phyloP scores from a whole-genome alignment of 2,113 vertebrate species.

The Sialia sialis region DNA sequence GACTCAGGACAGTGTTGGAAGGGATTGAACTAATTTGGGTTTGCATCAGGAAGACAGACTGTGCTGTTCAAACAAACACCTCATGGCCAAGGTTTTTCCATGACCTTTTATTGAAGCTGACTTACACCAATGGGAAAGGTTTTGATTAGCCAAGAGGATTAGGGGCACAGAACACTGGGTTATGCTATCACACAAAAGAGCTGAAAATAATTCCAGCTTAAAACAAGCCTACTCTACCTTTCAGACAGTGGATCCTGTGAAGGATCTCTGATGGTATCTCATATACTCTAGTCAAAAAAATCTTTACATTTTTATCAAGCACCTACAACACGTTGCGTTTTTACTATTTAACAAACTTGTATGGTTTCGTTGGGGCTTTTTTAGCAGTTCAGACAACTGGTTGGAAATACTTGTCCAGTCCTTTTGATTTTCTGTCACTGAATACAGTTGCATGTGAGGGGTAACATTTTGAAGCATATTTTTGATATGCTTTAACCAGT shows the following conservation, averaged over 20 bases:
- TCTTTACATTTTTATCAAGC: neutral
- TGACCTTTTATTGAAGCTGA: conserved; percentile 3
- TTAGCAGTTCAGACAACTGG: neutral
- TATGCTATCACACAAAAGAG: neutral
- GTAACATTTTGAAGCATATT: neutral
- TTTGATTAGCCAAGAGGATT: conserved; percentile 17
- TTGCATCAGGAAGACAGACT: neutral
- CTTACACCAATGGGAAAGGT: neutral
- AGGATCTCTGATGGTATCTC: neutral
- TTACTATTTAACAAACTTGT: neutral
- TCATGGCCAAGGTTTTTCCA: conserved; percentile 7
- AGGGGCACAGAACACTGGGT: neutral
- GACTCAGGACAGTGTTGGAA: neutral
- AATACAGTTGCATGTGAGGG: neutral
- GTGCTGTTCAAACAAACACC: neutral
- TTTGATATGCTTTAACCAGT: neutral
- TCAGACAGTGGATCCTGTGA: neutral
- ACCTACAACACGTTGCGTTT: neutral
- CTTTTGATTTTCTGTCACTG: neutral
- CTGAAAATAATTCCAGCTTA: neutral
- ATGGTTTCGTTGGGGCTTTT: neutral
- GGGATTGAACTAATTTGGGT: neutral
- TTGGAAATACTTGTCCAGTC: neutral
- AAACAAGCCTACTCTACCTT: neutral
- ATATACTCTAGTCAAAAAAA: neutral